Conservation (phyloP, 2,888 invertebrate genomes). For the Xiphydria camelus region DNA sequence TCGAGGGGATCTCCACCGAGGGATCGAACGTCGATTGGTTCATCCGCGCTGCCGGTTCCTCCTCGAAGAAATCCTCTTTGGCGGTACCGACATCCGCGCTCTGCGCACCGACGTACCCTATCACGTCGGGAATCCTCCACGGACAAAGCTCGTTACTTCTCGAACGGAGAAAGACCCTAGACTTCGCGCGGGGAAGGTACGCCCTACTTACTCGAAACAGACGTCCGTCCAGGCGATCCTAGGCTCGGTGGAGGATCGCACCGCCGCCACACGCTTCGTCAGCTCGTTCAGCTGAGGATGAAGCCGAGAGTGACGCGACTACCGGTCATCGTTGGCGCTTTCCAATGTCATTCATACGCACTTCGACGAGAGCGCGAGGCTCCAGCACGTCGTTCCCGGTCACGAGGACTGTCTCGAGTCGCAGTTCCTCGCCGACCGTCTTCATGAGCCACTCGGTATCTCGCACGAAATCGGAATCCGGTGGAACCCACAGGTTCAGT, state of each 20-base stretch:
- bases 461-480: slow-evolving; percentile 68
- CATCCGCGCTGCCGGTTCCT: slow-evolving; percentile 31
- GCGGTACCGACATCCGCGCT: slow-evolving; percentile 31
- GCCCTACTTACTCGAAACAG: slow-evolving; percentile 63
- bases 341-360: slow-evolving; percentile 36
- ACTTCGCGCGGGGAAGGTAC: too few relatives aligned
- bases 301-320: neutral
- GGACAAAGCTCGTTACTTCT: too few relatives aligned
- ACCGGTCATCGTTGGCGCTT: neutral
- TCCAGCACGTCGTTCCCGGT: slow-evolving; percentile 70
- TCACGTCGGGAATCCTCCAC: slow-evolving; percentile 52
- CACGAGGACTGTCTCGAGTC: slow-evolving; percentile 66
- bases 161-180: too few relatives aligned
- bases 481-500: slow-evolving; percentile 76
- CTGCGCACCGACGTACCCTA: slow-evolving; percentile 23
- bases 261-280: slow-evolving; percentile 58
- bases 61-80: slow-evolving; percentile 48
- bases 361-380: slow-evolving; percentile 63
- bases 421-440: slow-evolving; percentile 67
- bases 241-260: slow-evolving; percentile 48
- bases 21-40: slow-evolving; percentile 60
- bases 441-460: slow-evolving; percentile 75
- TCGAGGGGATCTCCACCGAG: slow-evolving; percentile 62
- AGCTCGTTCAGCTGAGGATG: slow-evolving; percentile 59
- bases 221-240: slow-evolving; percentile 59